Conservation (phyloP, 2,113 vertebrate genomes). For the Junco hyemalis region DNA sequence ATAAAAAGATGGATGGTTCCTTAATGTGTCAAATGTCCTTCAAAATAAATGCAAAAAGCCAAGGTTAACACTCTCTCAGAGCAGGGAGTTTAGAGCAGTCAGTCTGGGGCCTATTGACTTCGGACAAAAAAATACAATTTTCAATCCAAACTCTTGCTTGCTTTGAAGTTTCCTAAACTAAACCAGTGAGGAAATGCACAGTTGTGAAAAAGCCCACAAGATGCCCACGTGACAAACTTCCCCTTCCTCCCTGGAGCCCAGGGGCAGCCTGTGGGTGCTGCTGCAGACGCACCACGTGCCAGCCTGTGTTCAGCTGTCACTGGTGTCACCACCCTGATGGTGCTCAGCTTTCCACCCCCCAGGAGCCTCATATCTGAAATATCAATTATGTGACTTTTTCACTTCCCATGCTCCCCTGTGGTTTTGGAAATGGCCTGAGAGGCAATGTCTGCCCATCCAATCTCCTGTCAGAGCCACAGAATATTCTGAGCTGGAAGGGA, state of each 20-base stretch:
- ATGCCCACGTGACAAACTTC: neutral
- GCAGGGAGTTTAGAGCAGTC: neutral
- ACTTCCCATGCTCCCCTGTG: neutral
- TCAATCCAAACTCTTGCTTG: neutral
- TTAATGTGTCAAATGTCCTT: slow-evolving; percentile 97
- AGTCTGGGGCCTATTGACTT: neutral
- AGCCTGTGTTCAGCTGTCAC: neutral
- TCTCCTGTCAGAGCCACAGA: neutral
- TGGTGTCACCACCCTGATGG: rapidly evolving
- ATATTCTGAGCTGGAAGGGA: neutral
- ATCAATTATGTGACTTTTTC: neutral
- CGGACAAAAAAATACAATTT: neutral
- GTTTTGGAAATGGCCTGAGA: neutral
- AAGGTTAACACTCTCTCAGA: slow-evolving; percentile 1
- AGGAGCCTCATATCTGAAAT: neutral
- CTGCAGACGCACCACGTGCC: rapidly evolving
- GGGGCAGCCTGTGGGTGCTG: neutral
- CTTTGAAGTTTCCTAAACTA: neutral
- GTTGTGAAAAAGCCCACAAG: neutral
- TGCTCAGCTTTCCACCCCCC: neutral
- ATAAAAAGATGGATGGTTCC: slow-evolving; percentile 98
- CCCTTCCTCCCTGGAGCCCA: neutral
- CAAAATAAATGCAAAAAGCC: slow-evolving; percentile 50
- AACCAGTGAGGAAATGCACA: neutral
- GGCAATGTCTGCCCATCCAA: neutral